Evolutionary conservation across 2,888 invertebrate genomes (phyloP), one percentile per base, ranked within the genome.

Genomic region (Epirrhoe tristata): DNA sequence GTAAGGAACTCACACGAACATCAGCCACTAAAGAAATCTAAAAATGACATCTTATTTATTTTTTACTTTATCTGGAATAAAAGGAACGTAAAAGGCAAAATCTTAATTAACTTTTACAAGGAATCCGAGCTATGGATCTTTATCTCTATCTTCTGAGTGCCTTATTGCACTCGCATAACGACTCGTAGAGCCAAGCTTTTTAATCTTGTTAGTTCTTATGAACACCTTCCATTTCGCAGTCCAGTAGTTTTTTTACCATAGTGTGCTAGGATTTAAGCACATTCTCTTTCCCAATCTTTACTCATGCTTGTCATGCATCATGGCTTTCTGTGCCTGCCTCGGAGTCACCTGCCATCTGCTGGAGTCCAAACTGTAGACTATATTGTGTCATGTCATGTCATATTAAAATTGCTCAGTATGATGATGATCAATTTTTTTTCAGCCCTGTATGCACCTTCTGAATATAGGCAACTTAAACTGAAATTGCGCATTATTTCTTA

Each of bases 141-240:
- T 48, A 48, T 48, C 48, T 48, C 14, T 48, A 16, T 48, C 16
- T 7, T 52, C 32, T 34, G 32, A 32, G 53, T 53, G 56, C 43
- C 43, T 43, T 56, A 43, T 43, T 56, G 43, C 56, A 43, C 43
- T 43, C 14, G 48, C 56, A 56, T 31, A 43, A 43, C 14, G 16
- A 14, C 16, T 48, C 48, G 14, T 16, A 48, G 5, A 16, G 7
- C 7, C 48, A 10, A 56, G 17, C 6, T 2, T 17, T 43, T 24
- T 43, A 43, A 56, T 43, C 24, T 43, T 43, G 12, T 56, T 56
- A 39, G 4, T n/a, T 14, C 5, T n/a, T 10, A 46, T 5, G 46
- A 46, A 14, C 5, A 46, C 5, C n/a, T 46, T 46, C 1, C 14
- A 12, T 43, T 10, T 43, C 12, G 12, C 8, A 43, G 1, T 43